phyloP scores from a whole-genome alignment of 2,888 invertebrate genomes.

The Muschampia plurimacula region DNA sequence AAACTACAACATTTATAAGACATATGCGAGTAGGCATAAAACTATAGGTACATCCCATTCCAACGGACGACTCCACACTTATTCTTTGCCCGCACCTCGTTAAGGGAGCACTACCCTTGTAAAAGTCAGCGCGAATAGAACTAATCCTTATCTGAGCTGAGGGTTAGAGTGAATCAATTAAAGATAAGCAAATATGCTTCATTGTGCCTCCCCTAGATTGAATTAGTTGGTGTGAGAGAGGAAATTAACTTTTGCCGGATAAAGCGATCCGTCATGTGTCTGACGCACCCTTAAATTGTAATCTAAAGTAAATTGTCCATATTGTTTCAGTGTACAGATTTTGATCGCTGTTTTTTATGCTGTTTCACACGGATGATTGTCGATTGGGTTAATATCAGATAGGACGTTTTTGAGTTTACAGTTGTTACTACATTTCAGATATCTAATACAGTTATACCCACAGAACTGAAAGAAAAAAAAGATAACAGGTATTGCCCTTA shows the following conservation, averaged over 20 bases:
- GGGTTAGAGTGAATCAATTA: conserved; percentile 85
- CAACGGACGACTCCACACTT: conserved; percentile 14
- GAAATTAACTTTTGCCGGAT: conserved; percentile 81
- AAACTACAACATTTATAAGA: not conserved
- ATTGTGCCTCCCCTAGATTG: conserved; percentile 70
- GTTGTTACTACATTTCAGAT: too few relatives aligned
- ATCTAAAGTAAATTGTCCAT: conserved; percentile 62
- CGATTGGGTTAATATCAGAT: not conserved
- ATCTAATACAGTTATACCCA: too few relatives aligned
- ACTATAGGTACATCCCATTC: not conserved
- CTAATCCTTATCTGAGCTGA: conserved; percentile 80
- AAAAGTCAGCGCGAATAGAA: conserved; percentile 84
- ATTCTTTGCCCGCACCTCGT: conserved; percentile 68
- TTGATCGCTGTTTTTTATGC: not conserved
- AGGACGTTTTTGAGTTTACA: too few relatives aligned
- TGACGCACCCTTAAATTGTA: conserved; percentile 63
- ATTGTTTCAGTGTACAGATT: conserved; percentile 53
- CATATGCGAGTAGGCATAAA: conserved; percentile 39
- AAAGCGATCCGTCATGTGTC: conserved; percentile 73
- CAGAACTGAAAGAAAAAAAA: too few relatives aligned
- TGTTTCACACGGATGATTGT: not conserved
- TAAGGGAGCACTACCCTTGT: conserved; percentile 81
- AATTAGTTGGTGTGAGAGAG: conserved; percentile 80
- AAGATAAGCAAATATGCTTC: conserved; percentile 84
- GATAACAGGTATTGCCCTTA: too few relatives aligned